Percentiles rank a stretch among this genome's conserved stretches.
Evolutionary conservation across 2,888 invertebrate species (phyloP).

Genomic region (Synanthedon tipuliformis): DNA sequence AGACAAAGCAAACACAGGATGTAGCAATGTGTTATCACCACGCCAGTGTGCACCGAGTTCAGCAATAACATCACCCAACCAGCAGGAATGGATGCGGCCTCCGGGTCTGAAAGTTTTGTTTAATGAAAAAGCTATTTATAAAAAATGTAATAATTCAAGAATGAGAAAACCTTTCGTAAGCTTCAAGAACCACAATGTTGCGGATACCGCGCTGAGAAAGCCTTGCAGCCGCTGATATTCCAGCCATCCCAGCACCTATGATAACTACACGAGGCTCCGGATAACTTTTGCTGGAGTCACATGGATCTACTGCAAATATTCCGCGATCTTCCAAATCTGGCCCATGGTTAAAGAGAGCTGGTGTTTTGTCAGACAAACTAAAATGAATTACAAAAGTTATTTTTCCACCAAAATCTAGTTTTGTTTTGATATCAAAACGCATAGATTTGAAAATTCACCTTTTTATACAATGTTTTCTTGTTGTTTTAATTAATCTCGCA

Average conservation of each 20-base stretch:
- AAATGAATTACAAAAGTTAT: too few relatives aligned
- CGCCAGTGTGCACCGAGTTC: conserved; percentile 81
- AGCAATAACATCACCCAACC: conserved; percentile 80
- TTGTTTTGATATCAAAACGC: too few relatives aligned
- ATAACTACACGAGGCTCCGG: conserved; percentile 76
- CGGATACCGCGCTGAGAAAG: conserved; percentile 76
- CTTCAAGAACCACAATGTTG: conserved; percentile 79
- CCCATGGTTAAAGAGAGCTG: conserved; percentile 27
- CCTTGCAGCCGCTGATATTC: conserved; percentile 81
- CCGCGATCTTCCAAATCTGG: conserved; percentile 44
- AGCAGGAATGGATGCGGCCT: conserved; percentile 80
- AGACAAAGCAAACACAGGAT: conserved; percentile 74
- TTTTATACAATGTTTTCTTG: too few relatives aligned
- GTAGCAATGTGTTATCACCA: conserved; percentile 52
- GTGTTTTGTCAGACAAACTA: conserved; percentile 7
- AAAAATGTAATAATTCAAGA: too few relatives aligned
- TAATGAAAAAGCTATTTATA: background rate
- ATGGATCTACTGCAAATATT: conserved; percentile 38
- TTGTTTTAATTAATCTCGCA: conserved; percentile 13
- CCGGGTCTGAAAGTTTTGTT: conserved; percentile 68
- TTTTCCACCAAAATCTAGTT: too few relatives aligned
- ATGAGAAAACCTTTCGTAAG: conserved; percentile 73
- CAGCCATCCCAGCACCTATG: conserved; percentile 84
- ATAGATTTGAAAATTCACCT: too few relatives aligned
- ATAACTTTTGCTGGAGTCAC: conserved; percentile 34